Conservation (phyloP, 2,797 vertebrate species). For the Eremophila alpestris region DNA sequence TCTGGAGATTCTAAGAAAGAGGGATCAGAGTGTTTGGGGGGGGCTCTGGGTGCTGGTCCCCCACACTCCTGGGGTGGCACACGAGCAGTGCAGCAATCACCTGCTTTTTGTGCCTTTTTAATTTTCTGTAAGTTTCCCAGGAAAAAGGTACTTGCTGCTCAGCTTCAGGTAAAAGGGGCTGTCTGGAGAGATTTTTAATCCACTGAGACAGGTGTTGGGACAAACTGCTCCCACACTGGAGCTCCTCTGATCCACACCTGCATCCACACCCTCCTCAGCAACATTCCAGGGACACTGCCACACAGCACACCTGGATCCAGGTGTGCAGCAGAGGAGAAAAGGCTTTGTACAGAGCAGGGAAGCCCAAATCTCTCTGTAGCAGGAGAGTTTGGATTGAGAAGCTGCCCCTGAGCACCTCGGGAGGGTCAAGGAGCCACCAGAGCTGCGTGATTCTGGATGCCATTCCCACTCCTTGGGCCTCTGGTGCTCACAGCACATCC, state of each 20-base stretch:
- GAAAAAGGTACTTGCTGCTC: not conserved
- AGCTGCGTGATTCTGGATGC: fast-evolving
- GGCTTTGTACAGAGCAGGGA: not conserved
- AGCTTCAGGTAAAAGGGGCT: not conserved
- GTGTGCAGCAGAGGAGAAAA: not conserved
- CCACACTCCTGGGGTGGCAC: not conserved
- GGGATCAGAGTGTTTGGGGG: not conserved
- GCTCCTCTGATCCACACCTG: not conserved
- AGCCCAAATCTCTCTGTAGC: not conserved
- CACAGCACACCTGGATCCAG: not conserved
- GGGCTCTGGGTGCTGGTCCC: not conserved
- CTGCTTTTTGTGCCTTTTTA: not conserved
- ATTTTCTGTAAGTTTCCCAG: not conserved
- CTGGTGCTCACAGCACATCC: not conserved
- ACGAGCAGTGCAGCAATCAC: not conserved
- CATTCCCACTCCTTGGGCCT: not conserved
- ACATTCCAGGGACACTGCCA: not conserved
- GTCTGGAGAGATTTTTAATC: not conserved
- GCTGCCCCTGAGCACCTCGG: not conserved
- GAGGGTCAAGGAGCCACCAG: fast-evolving
- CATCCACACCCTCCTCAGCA: not conserved
- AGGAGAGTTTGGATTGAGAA: not conserved
- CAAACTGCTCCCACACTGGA: not conserved
- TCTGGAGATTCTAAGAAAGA: not conserved
- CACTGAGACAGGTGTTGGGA: not conserved